Evolutionary conservation across 2,797 vertebrate species (phyloP).

Genomic region (Fringilla coelebs): DNA sequence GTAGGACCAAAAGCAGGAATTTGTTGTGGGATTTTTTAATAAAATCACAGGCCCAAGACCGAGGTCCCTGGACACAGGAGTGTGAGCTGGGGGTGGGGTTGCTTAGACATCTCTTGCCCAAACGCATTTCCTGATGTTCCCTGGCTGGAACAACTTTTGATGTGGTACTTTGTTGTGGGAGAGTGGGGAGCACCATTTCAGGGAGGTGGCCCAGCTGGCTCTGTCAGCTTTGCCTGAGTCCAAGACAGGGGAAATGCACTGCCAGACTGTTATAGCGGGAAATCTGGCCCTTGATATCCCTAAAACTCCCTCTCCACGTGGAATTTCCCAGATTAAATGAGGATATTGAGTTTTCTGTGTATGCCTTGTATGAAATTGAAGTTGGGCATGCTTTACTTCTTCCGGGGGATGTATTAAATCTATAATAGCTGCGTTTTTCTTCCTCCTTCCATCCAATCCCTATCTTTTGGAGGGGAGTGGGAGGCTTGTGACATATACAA

Average conservation of each 20-base stretch:
- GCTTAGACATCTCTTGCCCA: slow-evolving; percentile 32
- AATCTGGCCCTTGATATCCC: slow-evolving; percentile 28
- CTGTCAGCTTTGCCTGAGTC: slow-evolving; percentile 1
- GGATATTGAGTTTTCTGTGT: slow-evolving; percentile 38
- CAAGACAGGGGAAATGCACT: slow-evolving; percentile 25
- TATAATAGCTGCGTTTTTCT: slow-evolving; percentile 1
- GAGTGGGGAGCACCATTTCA: slow-evolving; percentile 38
- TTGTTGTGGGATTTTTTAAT: slow-evolving; percentile 59
- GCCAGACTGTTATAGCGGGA: slow-evolving; percentile 24
- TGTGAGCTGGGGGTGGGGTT: slow-evolving; percentile 46
- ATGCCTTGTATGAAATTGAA: background rate
- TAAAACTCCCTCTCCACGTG: slow-evolving; percentile 46
- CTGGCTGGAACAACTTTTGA: slow-evolving; percentile 38
- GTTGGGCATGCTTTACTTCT: slow-evolving; percentile 7
- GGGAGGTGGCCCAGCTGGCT: slow-evolving; percentile 53
- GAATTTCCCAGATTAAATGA: slow-evolving; percentile 59
- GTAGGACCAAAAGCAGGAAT: slow-evolving; percentile 32
- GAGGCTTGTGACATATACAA: slow-evolving; percentile 46
- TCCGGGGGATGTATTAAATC: slow-evolving; percentile 43
- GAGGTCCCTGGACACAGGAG: slow-evolving; percentile 45
- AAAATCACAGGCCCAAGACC: background rate
- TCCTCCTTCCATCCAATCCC: slow-evolving; percentile 4
- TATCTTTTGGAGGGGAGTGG: background rate
- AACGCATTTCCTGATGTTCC: slow-evolving; percentile 49
- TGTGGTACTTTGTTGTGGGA: slow-evolving; percentile 56